These are phyloP conservation scores for Ectobius pallidus DNA, from an alignment of 2,888 invertebrate genomes.

Conservation along the genomic window DNA sequence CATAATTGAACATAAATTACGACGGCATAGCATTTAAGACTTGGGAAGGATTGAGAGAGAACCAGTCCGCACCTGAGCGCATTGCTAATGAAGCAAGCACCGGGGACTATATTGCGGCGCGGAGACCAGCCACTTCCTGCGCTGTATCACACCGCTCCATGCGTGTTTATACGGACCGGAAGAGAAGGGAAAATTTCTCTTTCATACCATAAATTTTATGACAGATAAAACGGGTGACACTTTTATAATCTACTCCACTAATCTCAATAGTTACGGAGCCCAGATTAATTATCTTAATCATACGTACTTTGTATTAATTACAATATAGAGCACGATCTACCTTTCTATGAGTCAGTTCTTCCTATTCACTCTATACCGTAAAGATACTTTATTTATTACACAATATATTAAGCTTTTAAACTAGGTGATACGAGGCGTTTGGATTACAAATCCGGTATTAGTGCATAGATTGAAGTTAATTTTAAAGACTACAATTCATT, in stretches of 20 bases:
- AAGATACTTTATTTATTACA: no score
- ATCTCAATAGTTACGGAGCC: background rate
- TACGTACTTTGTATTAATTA: background rate
- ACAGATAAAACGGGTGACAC: slow-evolving; percentile 15
- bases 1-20: no score
- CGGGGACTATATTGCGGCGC: background rate
- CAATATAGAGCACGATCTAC: no score
- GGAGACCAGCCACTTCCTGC: background rate
- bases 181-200: background rate
- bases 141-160: background rate
- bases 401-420: no score
- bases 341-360: no score
- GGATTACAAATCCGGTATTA: no score
- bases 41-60: no score
- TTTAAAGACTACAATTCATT: no score
- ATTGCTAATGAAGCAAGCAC: background rate
- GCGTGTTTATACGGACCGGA: background rate
- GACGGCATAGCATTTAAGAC: no score
- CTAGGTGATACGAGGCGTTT: no score
- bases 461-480: no score
- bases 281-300: background rate
- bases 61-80: background rate
- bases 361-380: no score
- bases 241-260: background rate
- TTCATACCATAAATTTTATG: slow-evolving; percentile 18